Evolutionary conservation across 2,113 vertebrate genomes (phyloP).

Genomic region (Bufo bufo): DNA sequence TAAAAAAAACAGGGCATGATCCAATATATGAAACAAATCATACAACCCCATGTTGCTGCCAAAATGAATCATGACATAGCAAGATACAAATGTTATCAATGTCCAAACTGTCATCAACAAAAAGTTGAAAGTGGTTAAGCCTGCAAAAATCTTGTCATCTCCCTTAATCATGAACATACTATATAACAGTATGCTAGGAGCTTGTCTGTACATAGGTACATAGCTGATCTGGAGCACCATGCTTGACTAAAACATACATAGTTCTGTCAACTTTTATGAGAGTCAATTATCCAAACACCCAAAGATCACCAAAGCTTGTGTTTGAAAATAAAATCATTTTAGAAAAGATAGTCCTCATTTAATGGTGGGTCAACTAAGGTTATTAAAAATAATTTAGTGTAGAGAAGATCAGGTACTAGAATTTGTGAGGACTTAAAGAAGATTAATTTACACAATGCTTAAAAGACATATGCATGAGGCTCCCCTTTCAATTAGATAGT

Average conservation of each 20-base stretch:
- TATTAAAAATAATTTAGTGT: not conserved
- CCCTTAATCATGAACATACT: not conserved
- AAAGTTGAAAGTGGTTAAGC: not conserved
- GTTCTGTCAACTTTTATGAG: not conserved
- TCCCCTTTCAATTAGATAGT: too few species aligned
- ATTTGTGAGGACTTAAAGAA: not conserved
- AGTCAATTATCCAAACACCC: not conserved
- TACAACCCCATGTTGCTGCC: not conserved
- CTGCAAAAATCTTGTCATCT: constrained; percentile 22
- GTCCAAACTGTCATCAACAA: constrained; percentile 11
- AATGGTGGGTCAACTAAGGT: not conserved
- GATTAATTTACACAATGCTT: too few species aligned
- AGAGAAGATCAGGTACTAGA: not conserved
- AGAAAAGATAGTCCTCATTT: not conserved
- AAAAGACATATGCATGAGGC: too few species aligned
- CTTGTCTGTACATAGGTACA: not conserved
- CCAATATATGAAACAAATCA: not conserved
- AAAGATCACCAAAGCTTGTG: not conserved
- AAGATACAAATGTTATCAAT: constrained; percentile 33
- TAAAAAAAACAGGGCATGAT: not conserved
- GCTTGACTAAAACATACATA: not conserved
- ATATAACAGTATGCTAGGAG: not conserved
- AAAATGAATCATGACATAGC: not conserved
- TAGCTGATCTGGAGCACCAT: not conserved
- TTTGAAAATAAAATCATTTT: not conserved